Evolutionary conservation across 2,888 invertebrate genomes (phyloP), one percentile per base, ranked within the genome.

Genomic region (Oligia fasciuncula): DNA sequence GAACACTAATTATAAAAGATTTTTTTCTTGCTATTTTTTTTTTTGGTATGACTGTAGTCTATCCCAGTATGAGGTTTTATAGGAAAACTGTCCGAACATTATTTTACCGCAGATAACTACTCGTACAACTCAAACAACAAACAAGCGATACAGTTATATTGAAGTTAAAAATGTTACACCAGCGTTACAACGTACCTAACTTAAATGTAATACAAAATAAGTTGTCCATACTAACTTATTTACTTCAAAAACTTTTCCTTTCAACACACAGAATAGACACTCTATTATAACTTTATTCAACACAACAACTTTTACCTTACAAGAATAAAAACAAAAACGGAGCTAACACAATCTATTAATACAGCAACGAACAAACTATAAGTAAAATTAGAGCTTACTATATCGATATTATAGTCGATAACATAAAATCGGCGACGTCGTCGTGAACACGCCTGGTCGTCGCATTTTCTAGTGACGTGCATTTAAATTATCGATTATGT

Each of bases 401-500:
- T 83, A 87, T 85, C 81, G 85, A 89, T 85, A 87, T 69, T 79
- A 78, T 73, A 84, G 76, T 85, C 77, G 81, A 86, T 88, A 84
- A 81, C 83, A 87, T 82, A 86, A 86, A 83, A 85, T 87, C 87
- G 60, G 77, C 84, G 73, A 83, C 73, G 84, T 85, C 49, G 49
- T 49, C 87, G 87, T 82, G 86, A 82, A 86, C 90, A 87, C 85
- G 88, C 84, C 79, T 73, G 81, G 46, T 46, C 83, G 83, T 87
- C 80, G 83, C 83, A 83, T 85, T 83, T 87, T 85, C 84, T 89
- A 92, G 92, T 92, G 92, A 90, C 90, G 93, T 92, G 92, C 90
- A 92, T 92, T 91, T 89, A 90, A 92, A 93, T 91, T 93, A 92
- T 92, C 93, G 93, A 93, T 92, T 89, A 92, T 88, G 80, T 89